A percentile compares a stretch with the other conserved stretches of the same genome.
Conservation (phyloP, 2,888 invertebrate species). For the Apodemia hepburni region DNA sequence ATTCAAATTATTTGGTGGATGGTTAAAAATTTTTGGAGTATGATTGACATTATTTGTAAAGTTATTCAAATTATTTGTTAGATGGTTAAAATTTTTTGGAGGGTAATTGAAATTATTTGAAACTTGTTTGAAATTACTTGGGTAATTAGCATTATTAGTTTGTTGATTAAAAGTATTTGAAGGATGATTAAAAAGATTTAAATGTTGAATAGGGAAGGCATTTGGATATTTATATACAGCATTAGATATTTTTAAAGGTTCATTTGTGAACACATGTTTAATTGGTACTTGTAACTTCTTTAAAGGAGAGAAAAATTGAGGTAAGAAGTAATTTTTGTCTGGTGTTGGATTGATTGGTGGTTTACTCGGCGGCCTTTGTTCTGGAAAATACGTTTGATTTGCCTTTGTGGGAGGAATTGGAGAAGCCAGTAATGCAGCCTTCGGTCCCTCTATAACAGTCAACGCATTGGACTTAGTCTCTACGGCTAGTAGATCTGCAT, state of each 20-base stretch:
- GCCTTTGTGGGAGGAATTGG: constrained; percentile 29
- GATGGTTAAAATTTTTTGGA: constrained; percentile 19
- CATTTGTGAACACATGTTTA: constrained; percentile 48
- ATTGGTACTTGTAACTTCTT: constrained; percentile 41
- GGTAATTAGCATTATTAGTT: constrained; percentile 2
- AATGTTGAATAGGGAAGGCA: constrained; percentile 51
- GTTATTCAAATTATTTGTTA: constrained; percentile 8
- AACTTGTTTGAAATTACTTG: not conserved
- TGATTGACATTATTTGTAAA: too few relatives aligned
- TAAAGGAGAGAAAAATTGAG: constrained; percentile 45
- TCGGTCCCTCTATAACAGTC: constrained; percentile 53
- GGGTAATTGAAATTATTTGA: constrained; percentile 19
- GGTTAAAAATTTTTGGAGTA: too few relatives aligned
- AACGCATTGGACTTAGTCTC: constrained; percentile 57
- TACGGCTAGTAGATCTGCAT: constrained; percentile 59
- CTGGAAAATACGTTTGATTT: constrained; percentile 46
- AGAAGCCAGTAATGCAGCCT: constrained; percentile 43
- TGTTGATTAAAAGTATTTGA: constrained; percentile 19
- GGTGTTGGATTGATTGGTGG: constrained; percentile 48
- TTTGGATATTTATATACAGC: constrained; percentile 57
- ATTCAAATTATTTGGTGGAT: too few relatives aligned
- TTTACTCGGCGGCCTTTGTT: constrained; percentile 53
- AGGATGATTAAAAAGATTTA: constrained; percentile 20
- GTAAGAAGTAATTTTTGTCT: constrained; percentile 46
- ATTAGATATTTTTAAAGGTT: constrained; percentile 46